Evolutionary conservation across 92 coral and sea anemone genomes (phyloP), one percentile per base, ranked within the genome.

Genomic region (Scolanthus callimorphus): DNA sequence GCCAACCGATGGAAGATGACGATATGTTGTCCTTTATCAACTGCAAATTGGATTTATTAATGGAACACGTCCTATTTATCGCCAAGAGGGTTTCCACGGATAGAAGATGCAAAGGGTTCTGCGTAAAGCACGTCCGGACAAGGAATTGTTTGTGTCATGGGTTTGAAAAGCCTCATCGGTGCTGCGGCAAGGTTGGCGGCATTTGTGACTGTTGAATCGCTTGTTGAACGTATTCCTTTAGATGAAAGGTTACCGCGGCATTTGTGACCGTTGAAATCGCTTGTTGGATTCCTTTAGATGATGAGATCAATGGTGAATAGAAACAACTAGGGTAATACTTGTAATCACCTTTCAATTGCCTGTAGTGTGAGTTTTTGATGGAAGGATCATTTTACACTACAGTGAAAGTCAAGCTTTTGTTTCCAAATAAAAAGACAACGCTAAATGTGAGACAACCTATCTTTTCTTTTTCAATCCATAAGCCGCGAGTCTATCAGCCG

Each of bases 71-170:
- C 4, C 26, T 83, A 13, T 70, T 62, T 24, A 60, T 60, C 49
- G 74, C 65, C 12, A 39, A 22, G 15, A 66, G 66, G 20, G 71
- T 80, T 13, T 24, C 71, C 11, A 19, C 45, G 4, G 84, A 75
- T 11, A 82, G 89, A 4, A 57, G 82, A 49, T 91, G 97, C 27
- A 55, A 67, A 1, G 97, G 97, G 17, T 66, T 57, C 38, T 91
- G 97, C 26, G 26, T 70, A 11, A 87, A 91, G 55, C 97, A 91
- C 52, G 82, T 81, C 20, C 73, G 85, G 46, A 91, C 97, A 2
- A 74, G 77, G 22, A 91, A 80, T 45, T 91, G 97, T 65, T 74
- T 91, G 51, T 88, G 97, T 62, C 91, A 83, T 4, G 97, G 97
- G 17, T 88, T 91, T 65, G 76, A 66, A n/a, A 79, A 63, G 25